Conservation (phyloP, 2,888 invertebrate species). For the Syrista parreyssii region DNA sequence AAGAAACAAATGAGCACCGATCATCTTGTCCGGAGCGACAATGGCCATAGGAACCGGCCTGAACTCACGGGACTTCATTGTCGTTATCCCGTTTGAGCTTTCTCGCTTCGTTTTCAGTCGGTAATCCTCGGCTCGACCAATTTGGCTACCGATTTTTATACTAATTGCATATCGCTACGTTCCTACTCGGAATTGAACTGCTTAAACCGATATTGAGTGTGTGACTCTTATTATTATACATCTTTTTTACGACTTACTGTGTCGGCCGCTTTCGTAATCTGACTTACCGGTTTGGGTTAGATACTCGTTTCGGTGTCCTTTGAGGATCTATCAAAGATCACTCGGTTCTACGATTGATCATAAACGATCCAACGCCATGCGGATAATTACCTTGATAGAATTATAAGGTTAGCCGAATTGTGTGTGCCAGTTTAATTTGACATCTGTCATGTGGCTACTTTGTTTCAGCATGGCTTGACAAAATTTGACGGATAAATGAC, state of each 20-base stretch:
- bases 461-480: not conserved
- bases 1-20: slow-evolving; percentile 60
- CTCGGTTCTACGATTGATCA: not conserved
- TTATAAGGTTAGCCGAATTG: not conserved
- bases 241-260: not conserved
- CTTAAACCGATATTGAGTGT: not conserved
- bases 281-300: not conserved
- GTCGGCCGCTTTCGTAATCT: not conserved
- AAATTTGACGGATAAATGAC: not conserved
- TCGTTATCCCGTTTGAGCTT: slow-evolving; percentile 27
- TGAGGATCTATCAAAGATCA: not conserved
- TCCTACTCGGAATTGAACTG: slow-evolving; percentile 2
- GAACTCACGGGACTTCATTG: slow-evolving; percentile 17
- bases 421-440: not conserved
- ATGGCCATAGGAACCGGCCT: slow-evolving; percentile 30
- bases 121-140: slow-evolving; percentile 29
- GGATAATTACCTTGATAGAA: not conserved
- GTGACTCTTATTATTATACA: not conserved
- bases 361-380: not conserved
- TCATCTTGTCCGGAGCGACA: slow-evolving; percentile 54
- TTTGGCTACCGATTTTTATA: slow-evolving; percentile 40
- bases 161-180: slow-evolving; percentile 20
- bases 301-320: not conserved
- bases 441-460: not conserved
- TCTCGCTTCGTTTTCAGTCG: slow-evolving; percentile 32